Conservation (phyloP, 2,797 vertebrate genomes). For the Dallia pectoralis region DNA sequence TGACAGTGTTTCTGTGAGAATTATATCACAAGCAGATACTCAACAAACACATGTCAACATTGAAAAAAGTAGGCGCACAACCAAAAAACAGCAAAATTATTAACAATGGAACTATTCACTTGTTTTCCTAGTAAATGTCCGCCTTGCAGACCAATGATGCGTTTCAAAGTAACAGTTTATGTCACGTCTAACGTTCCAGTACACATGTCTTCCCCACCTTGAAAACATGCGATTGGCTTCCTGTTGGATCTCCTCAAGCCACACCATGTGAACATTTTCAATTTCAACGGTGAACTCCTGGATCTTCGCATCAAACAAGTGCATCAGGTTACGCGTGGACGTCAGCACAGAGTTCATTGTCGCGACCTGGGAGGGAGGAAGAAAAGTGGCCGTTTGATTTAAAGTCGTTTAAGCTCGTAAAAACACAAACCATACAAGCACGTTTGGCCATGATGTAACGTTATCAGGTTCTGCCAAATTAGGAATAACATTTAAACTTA, state of each 20-base stretch:
- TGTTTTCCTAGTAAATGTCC: too few species aligned
- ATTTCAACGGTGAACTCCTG: conserved; percentile 74
- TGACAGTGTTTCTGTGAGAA: too few species aligned
- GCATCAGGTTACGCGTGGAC: conserved; percentile 68
- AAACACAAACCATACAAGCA: accelerated
- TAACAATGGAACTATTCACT: too few species aligned
- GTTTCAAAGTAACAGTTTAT: too few species aligned
- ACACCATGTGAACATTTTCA: conserved; percentile 82
- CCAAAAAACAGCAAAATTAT: too few species aligned
- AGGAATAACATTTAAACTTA: too few species aligned
- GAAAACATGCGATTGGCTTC: conserved; percentile 88
- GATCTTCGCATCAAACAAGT: conserved; percentile 73
- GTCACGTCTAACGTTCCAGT: not conserved
- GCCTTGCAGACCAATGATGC: not conserved
- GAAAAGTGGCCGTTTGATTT: not conserved
- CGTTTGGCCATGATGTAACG: not conserved
- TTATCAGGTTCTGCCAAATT: too few species aligned
- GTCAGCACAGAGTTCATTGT: conserved; percentile 76
- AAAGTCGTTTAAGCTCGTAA: accelerated
- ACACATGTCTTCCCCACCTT: conserved; percentile 65
- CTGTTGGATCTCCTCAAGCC: conserved; percentile 88
- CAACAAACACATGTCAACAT: too few species aligned
- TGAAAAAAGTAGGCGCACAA: too few species aligned
- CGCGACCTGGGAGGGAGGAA: conserved; percentile 40
- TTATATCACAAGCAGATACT: too few species aligned